Evolutionary conservation across 2,113 vertebrate genomes (phyloP).

Genomic region (Alethe castanea): DNA sequence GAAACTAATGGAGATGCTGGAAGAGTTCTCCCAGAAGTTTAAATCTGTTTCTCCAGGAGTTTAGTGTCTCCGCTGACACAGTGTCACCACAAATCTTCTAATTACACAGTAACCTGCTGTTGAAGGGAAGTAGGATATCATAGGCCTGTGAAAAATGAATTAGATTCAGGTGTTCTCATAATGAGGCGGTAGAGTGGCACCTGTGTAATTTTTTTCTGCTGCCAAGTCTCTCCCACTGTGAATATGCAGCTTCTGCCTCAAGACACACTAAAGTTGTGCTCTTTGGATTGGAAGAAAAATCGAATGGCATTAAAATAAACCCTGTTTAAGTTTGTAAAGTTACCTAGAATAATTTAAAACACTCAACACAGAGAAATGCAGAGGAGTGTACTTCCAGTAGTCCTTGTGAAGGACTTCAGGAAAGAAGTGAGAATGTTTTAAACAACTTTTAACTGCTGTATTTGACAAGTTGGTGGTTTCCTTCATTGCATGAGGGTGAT

Average conservation of each 20-base stretch:
- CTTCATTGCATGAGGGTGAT: background rate
- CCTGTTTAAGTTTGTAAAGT: background rate
- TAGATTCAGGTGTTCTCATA: background rate
- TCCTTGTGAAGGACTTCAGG: background rate
- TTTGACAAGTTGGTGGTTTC: background rate
- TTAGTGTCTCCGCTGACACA: background rate
- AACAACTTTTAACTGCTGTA: background rate
- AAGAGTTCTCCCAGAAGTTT: constrained; percentile 73
- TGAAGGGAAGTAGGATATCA: background rate
- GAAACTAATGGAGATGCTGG: constrained; percentile 67
- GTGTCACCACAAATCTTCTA: background rate
- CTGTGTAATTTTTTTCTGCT: background rate
- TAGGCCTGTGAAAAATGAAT: background rate
- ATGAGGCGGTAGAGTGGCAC: background rate
- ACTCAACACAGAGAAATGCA: background rate
- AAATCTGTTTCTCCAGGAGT: constrained; percentile 1
- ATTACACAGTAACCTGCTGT: background rate
- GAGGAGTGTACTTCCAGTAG: background rate
- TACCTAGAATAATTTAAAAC: background rate
- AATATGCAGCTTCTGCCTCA: background rate
- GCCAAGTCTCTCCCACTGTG: background rate
- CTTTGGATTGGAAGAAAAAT: background rate
- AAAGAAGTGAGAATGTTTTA: background rate
- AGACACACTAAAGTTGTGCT: background rate
- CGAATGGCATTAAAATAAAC: background rate